Conservation (phyloP, 1,140 invertebrate species). For the Lycorma delicatula region DNA sequence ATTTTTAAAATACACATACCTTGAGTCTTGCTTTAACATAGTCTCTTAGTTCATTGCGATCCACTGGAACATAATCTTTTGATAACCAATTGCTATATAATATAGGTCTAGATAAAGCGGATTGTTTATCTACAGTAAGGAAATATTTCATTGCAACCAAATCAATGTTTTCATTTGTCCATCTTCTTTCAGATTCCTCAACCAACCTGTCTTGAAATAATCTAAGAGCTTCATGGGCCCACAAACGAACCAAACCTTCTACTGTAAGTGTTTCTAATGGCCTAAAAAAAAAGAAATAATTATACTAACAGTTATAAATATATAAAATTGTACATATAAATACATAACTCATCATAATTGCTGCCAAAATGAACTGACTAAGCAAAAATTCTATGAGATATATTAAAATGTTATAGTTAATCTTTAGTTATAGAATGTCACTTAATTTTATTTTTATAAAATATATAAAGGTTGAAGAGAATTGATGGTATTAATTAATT, state of each 20-base stretch:
- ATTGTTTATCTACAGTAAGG: conserved; percentile 77
- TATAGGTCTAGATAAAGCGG: conserved; percentile 82
- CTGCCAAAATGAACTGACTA: no score
- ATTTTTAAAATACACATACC: conserved; percentile 33
- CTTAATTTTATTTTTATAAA: no score
- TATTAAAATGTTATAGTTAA: no score
- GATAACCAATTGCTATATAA: conserved; percentile 98
- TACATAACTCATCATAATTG: no score
- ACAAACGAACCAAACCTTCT: conserved; percentile 91
- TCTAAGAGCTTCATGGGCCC: conserved; percentile 96
- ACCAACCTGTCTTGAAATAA: conserved; percentile 96
- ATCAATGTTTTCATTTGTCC: conserved; percentile 99
- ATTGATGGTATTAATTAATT: no score
- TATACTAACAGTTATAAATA: no score
- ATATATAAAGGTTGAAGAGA: no score
- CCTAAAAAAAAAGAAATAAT: conserved; percentile 42
- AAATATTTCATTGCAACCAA: conserved; percentile 91
- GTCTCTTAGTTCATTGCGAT: conserved; percentile 87
- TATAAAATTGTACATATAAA: no score
- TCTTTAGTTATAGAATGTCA: no score
- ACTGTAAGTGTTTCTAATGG: conserved; percentile 85
- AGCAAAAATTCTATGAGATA: no score
- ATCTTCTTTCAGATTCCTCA: conserved; percentile 85
- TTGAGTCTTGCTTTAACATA: conserved; percentile 95
- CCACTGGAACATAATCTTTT: conserved; percentile 96